Percentiles rank a stretch among this genome's conserved stretches.
Evolutionary conservation across 2,797 vertebrate genomes (phyloP).

Genomic region (Ctenopoma kingsleyae): DNA sequence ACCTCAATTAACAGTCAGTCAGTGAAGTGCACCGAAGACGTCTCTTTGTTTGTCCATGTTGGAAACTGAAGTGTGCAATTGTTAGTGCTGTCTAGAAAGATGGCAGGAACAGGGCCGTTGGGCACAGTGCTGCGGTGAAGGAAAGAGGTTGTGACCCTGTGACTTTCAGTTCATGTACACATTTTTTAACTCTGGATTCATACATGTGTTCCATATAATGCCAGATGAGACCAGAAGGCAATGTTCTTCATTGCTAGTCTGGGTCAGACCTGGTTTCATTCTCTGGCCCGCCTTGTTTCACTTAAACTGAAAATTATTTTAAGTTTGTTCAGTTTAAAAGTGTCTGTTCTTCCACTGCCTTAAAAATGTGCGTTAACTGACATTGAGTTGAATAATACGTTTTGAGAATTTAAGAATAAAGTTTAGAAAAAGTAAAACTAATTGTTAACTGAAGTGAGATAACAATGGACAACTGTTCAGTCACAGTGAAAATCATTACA

Average conservation of each 20-base stretch:
- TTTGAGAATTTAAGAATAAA: too few relatives aligned
- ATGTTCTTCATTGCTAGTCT: neutral
- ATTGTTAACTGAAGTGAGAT: too few relatives aligned
- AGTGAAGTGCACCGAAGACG: constrained; percentile 25
- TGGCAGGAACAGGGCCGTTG: constrained; percentile 2
- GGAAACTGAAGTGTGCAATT: constrained; percentile 15
- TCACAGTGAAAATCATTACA: too few relatives aligned
- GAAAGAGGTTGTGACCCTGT: constrained; percentile 8
- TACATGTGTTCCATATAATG: neutral
- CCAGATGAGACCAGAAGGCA: neutral
- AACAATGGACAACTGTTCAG: too few relatives aligned
- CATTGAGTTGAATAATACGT: too few relatives aligned
- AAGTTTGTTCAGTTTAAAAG: too few relatives aligned
- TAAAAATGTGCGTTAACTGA: too few relatives aligned
- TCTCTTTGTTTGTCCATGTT: constrained; percentile 46
- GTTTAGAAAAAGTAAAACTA: too few relatives aligned
- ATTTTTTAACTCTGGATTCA: neutral
- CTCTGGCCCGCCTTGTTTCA: neutral
- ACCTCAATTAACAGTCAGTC: constrained; percentile 59
- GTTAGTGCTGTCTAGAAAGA: constrained; percentile 35
- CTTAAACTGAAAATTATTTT: neutral
- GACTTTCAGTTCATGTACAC: constrained; percentile 12
- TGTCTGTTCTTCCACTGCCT: too few relatives aligned
- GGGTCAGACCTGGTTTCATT: neutral
- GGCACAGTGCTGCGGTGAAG: constrained; percentile 9